Conservation (phyloP, 2,113 vertebrate species). For the Plecturocebus donacophilus region DNA sequence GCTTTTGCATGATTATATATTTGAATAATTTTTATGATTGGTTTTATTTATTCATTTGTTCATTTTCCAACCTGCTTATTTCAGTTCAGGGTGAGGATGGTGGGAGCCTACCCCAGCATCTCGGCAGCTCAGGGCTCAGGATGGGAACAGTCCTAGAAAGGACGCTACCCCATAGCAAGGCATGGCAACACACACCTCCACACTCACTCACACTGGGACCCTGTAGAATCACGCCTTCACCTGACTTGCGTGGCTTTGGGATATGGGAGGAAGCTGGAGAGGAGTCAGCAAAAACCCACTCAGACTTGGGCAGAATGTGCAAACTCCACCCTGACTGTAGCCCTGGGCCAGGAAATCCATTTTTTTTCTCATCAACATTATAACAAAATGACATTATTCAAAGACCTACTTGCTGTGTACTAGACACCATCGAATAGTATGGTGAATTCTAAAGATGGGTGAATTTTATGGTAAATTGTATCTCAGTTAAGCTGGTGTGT, state of each 20-base stretch:
- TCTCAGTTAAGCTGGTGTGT: background rate
- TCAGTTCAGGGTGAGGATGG: background rate
- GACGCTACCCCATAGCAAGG: background rate
- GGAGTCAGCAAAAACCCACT: background rate
- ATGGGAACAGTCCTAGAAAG: no score
- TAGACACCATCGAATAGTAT: background rate
- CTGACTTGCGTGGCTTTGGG: background rate
- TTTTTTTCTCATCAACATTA: background rate
- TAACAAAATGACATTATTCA: background rate
- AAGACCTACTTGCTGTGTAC: background rate
- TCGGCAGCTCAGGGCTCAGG: background rate
- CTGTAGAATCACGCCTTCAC: background rate
- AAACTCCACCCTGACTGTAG: background rate
- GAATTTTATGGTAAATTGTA: background rate
- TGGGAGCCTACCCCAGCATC: background rate
- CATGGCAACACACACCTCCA: background rate
- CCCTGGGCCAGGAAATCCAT: background rate
- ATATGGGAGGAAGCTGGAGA: background rate
- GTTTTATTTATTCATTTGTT: background rate
- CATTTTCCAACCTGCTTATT: background rate
- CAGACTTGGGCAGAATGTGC: background rate
- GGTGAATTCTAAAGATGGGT: background rate
- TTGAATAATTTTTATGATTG: background rate
- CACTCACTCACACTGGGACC: background rate
- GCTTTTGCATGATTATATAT: background rate